These are phyloP conservation scores for Aspiorhynchus laticeps DNA, from an alignment of 2,113 vertebrate genomes.

Conservation along the genomic window DNA sequence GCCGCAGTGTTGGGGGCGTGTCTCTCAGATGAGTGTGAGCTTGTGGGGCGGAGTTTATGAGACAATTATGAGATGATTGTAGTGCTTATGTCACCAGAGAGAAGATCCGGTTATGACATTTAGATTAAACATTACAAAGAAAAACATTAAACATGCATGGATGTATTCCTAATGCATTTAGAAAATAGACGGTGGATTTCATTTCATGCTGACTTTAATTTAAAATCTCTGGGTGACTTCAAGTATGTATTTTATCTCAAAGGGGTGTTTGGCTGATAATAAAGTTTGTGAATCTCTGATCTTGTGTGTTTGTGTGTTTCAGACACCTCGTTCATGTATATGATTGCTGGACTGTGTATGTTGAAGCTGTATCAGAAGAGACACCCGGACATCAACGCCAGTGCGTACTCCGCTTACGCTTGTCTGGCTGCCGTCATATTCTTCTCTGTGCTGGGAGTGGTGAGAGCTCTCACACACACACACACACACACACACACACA, in stretches of 20 bases:
- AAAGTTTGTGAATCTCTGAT: neutral
- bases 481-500: neutral
- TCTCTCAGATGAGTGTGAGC: too few species aligned
- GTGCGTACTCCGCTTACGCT: slow-evolving; percentile 95
- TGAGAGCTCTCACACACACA: slow-evolving; percentile 65
- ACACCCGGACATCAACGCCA: slow-evolving; percentile 96
- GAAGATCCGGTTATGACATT: too few species aligned
- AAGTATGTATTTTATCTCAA: neutral
- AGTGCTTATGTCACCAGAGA: too few species aligned
- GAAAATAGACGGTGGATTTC: neutral
- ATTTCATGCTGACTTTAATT: neutral
- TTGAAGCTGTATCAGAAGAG: slow-evolving; percentile 97
- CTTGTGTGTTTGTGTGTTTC: slow-evolving; percentile 57
- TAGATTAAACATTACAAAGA: too few species aligned
- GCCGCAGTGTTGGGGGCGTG: neutral
- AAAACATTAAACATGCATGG: too few species aligned
- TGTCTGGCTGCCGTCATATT: slow-evolving; percentile 94
- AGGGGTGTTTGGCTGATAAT: neutral
- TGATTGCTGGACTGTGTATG: slow-evolving; percentile 98
- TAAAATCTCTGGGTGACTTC: neutral
- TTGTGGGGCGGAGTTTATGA: too few species aligned
- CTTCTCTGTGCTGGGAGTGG: slow-evolving; percentile 96
- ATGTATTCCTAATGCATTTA: too few species aligned
- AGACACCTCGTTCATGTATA: slow-evolving; percentile 99
- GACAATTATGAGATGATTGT: too few species aligned